These are phyloP conservation scores for Megalops atlanticus DNA, from an alignment of 2,113 vertebrate genomes.

Conservation along the genomic window DNA sequence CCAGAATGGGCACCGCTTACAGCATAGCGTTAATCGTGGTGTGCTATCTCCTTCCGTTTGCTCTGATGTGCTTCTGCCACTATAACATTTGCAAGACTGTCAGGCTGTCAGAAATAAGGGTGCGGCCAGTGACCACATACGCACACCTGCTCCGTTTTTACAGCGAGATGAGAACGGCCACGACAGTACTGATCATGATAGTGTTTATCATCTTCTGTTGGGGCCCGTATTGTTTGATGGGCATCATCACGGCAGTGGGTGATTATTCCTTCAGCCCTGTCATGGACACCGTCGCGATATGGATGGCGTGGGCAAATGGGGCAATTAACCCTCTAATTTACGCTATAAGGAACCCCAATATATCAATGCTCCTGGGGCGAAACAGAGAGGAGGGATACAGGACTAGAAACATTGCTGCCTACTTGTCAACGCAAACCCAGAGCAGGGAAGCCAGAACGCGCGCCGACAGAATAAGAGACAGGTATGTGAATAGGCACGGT, in stretches of 20 bases:
- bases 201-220: constrained; percentile 89
- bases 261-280: constrained; percentile 77
- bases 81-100: constrained; percentile 89
- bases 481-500: constrained; percentile 64
- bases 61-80: constrained; percentile 95
- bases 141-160: constrained; percentile 85
- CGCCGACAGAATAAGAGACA: constrained; percentile 70
- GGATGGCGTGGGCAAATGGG: constrained; percentile 92
- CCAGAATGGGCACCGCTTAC: constrained; percentile 78
- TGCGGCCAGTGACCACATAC: constrained; percentile 83
- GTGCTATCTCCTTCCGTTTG: constrained; percentile 87
- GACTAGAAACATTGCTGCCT: constrained; percentile 79
- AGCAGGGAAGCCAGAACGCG: constrained; percentile 56
- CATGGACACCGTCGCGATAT: constrained; percentile 82
- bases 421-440: constrained; percentile 69
- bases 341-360: constrained; percentile 86
- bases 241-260: constrained; percentile 76
- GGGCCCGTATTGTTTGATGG: constrained; percentile 90
- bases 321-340: constrained; percentile 95
- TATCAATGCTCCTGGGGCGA: constrained; percentile 83
- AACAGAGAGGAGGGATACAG: constrained; percentile 87
- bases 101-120: constrained; percentile 81
- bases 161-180: constrained; percentile 89
- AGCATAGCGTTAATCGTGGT: constrained; percentile 79
- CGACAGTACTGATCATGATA: constrained; percentile 91